Base-by-base conservation (phyloP, 2,888 invertebrate species). In the Colostygia pectinataria region DNA sequence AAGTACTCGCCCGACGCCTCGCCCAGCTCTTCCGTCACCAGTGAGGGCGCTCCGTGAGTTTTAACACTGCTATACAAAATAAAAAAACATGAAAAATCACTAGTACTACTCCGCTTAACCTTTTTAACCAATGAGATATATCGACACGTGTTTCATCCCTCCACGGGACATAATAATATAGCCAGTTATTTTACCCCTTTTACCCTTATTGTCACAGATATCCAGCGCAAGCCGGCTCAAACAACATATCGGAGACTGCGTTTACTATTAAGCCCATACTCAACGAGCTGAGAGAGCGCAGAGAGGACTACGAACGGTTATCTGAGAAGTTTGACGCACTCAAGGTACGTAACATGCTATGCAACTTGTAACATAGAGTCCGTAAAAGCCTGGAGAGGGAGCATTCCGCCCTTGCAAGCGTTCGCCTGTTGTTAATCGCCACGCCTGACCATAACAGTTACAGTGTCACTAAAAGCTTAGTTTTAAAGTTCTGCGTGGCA, bases 21-120 rank as follows among this genome's bases (percentile, higher is more conserved):
- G 60, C 96, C 96, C 57, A 96, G 95, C 72, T 96, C 96, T 57
- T 96, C 96, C 44, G 96, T 96, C 44, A 97, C 97, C 24, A 96
- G 96, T 68, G 97, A 96, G 68, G 95, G 94, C 57, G 93, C 93
- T 46, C 94, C 94, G 93, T 92, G 63, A 84, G 87, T n/a, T n/a
- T n/a, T n/a, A n/a, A n/a, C n/a, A n/a, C n/a, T n/a, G n/a, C n/a
- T n/a, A n/a, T 83, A 29, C 7, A 6, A 4, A 1, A 28, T 12
- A 4, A 28, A 12, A 6, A 28, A 9, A 4, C 10, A 1, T 4
- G 2, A 15, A 15, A 4, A 15, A 15, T 27, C 9, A n/a, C n/a
- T n/a, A 4, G 4, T 4, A 27, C 4, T 3, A 9, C 10, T 2
- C 6, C 6, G 23, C 7, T 32, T 27, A 20, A 23, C 6, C 14